These are phyloP conservation scores for Ips typographus DNA, from an alignment of 1,140 invertebrate species.

Conservation along the genomic window DNA sequence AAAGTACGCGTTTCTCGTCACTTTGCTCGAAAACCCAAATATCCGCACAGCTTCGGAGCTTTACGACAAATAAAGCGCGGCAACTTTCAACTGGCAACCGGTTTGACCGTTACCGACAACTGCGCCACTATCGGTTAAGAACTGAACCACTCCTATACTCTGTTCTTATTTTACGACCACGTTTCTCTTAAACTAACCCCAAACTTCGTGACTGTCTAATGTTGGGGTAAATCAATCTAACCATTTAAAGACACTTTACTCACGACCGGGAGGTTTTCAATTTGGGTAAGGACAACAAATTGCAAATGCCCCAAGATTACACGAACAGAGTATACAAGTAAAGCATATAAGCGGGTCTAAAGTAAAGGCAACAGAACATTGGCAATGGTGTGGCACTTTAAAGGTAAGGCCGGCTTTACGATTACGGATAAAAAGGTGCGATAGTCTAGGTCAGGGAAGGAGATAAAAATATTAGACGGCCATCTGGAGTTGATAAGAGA, in stretches of 20 bases:
- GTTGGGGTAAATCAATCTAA: too few species aligned
- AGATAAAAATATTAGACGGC: background rate
- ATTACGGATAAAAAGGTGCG: conserved; percentile 4
- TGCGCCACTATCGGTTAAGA: conserved; percentile 16
- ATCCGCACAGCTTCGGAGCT: conserved; percentile 20
- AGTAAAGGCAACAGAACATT: background rate
- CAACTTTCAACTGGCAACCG: conserved; percentile 22
- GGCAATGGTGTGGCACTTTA: background rate
- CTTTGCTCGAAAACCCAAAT: conserved; percentile 10
- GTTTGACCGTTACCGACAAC: conserved; percentile 19
- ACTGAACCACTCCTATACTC: conserved; percentile 1
- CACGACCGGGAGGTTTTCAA: too few species aligned
- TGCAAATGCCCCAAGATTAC: too few species aligned
- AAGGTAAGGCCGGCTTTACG: conserved; percentile 18
- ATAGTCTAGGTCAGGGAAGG: conserved; percentile 22
- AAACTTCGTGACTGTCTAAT: too few species aligned
- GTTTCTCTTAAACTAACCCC: too few species aligned
- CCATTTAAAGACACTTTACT: too few species aligned
- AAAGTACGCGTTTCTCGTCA: conserved; percentile 1
- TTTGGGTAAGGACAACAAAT: too few species aligned
- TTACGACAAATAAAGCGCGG: conserved; percentile 22
- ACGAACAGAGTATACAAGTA: too few species aligned
- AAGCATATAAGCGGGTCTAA: too few species aligned
- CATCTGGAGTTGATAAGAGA: background rate
- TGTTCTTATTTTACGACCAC: background rate